These are phyloP conservation scores for Helicoverpa zea DNA, from an alignment of 1,140 invertebrate species.

Conservation along the genomic window DNA sequence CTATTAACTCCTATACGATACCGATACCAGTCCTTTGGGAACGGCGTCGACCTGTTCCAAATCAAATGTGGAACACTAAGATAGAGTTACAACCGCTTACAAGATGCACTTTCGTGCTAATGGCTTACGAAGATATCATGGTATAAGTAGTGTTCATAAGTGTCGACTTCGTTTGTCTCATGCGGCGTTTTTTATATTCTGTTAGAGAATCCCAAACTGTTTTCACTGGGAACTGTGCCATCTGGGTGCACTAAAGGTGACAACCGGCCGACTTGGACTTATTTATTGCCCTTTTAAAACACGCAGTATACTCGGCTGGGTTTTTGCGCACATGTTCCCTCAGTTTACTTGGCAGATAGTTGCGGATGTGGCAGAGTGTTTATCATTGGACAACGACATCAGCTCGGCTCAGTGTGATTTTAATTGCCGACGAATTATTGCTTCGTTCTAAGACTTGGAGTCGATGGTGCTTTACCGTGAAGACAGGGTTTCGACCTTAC, in stretches of 20 bases:
- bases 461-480: slow-evolving; percentile 64
- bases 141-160: background rate
- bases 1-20: slow-evolving; percentile 44
- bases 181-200: slow-evolving; percentile 36
- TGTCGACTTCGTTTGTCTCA: background rate
- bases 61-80: slow-evolving; percentile 62
- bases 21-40: slow-evolving; percentile 66
- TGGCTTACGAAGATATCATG: background rate
- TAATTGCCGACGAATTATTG: slow-evolving; percentile 65
- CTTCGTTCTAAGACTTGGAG: slow-evolving; percentile 51
- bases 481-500: slow-evolving; percentile 66
- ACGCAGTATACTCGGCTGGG: slow-evolving; percentile 38
- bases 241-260: slow-evolving; percentile 75
- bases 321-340: slow-evolving; percentile 55
- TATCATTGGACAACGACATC: slow-evolving; percentile 51
- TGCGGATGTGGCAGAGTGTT: slow-evolving; percentile 32
- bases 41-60: slow-evolving; percentile 67
- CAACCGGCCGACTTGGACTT: slow-evolving; percentile 72
- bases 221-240: slow-evolving; percentile 83
- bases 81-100: slow-evolving; percentile 32
- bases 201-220: slow-evolving; percentile 69
- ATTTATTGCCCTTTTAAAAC: slow-evolving; percentile 77
- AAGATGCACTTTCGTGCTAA: background rate
- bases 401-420: slow-evolving; percentile 55
- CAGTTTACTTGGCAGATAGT: slow-evolving; percentile 43